Evolutionary conservation across 2,797 vertebrate genomes (phyloP).

Genomic region (Ptychadena robeensis): DNA sequence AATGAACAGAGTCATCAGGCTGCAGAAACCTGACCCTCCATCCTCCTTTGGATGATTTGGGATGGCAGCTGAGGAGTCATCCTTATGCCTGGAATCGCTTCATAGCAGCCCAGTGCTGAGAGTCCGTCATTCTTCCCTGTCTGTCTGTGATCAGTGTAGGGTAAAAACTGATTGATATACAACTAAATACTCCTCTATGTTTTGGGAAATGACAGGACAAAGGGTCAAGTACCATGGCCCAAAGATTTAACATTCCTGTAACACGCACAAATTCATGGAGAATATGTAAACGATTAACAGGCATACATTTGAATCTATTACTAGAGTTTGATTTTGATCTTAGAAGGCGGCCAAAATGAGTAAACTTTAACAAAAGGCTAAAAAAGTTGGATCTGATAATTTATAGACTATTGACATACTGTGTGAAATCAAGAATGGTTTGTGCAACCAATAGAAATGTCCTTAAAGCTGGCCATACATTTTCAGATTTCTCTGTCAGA

Average conservation of each 20-base stretch:
- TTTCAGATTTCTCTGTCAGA: too few relatives aligned
- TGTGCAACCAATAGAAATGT: too few relatives aligned
- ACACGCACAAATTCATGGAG: not conserved
- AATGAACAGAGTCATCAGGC: constrained; percentile 61
- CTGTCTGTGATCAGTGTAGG: constrained; percentile 6
- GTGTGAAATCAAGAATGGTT: too few relatives aligned
- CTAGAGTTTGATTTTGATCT: too few relatives aligned
- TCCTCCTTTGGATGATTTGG: constrained; percentile 34
- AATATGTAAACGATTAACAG: not conserved
- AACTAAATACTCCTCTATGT: not conserved
- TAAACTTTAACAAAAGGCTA: too few relatives aligned
- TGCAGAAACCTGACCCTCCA: constrained; percentile 50
- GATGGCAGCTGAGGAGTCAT: constrained; percentile 55
- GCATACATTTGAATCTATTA: not conserved
- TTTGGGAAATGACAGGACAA: not conserved
- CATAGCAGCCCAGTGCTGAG: constrained; percentile 18
- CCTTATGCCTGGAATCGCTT: constrained; percentile 39
- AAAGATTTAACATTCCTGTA: not conserved
- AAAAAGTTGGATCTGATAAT: too few relatives aligned
- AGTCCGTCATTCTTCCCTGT: constrained; percentile 9
- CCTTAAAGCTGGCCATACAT: too few relatives aligned
- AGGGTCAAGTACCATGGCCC: not conserved
- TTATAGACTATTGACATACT: too few relatives aligned
- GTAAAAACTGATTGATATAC: constrained; percentile 12
- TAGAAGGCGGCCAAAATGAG: too few relatives aligned